Evolutionary conservation across 2,113 vertebrate genomes (phyloP).

Genomic region (Mus musculus): GRCm39 chr10:114766501-114767000

Average conservation of each 20-base stretch:
- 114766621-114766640: background rate
- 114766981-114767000: background rate
- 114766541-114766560: background rate
- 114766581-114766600: background rate
- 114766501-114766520: background rate
- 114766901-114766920: background rate
- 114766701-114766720: background rate
- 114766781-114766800: conserved; percentile 11
- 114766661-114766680: background rate
- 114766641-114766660: background rate
- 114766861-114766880: background rate
- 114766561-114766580: background rate
- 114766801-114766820: background rate
- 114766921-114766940: too few relatives aligned
- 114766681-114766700: background rate
- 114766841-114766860: background rate
- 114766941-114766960: background rate
- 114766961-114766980: background rate
- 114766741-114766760: background rate
- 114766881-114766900: background rate
- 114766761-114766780: background rate
- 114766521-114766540: background rate
- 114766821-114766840: background rate
- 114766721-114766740: background rate
- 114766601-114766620: background rate